Evolutionary conservation across 2,888 invertebrate genomes (phyloP), one percentile per base, ranked within the genome.

Genomic region (Stenichneumon culpator): DNA sequence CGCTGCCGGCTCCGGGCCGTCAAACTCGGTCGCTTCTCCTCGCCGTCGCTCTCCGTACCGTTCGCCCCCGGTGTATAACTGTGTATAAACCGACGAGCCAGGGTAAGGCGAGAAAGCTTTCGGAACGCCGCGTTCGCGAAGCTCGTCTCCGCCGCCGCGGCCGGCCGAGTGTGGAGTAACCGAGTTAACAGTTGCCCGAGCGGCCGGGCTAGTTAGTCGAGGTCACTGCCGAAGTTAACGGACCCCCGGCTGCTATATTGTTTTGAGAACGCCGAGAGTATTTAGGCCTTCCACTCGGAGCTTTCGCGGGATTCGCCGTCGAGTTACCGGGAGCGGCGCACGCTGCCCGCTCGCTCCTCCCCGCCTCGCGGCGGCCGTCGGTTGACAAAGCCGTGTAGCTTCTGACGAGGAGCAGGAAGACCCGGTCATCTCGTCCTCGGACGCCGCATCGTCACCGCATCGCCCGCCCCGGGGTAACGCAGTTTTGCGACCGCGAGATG

Each of bases 161-260:
- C 78, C 60, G 44, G 44, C 79, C 54, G 78, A 83, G 86, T 79
- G 80, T 81, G 70, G 77, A 86, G 87, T 92, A 92, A 92, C 89
- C 86, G 89, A 92, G 92, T 92, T 92, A 92, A 88, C 89, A 91
- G 92, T 92, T 92, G 88, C 89, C 86, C 86, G 85, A 87, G 86
- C 84, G 89, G 89, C 88, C 89, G 84, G 88, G 89, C 91, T 92
- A 90, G 92, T 92, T 92, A 91, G 90, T 88, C 86, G 89, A 89
- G 91, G 90, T 91, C 91, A 92, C 89, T 88, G 88, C 44, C 79
- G 87, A 92, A 92, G 92, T 92, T 92, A 92, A 89, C 89, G 87
- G 84, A 86, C 86, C 83, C 87, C 78, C 50, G 83, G 86, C 63
- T 86, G 86, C 91, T 92, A 91, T 90, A 91, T 92, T 92, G 92